A percentile compares a stretch with the other conserved stretches of the same genome.
Conservation (phyloP, 53 echinoderm and acorn worm species). For the Echinometra lucunter region DNA sequence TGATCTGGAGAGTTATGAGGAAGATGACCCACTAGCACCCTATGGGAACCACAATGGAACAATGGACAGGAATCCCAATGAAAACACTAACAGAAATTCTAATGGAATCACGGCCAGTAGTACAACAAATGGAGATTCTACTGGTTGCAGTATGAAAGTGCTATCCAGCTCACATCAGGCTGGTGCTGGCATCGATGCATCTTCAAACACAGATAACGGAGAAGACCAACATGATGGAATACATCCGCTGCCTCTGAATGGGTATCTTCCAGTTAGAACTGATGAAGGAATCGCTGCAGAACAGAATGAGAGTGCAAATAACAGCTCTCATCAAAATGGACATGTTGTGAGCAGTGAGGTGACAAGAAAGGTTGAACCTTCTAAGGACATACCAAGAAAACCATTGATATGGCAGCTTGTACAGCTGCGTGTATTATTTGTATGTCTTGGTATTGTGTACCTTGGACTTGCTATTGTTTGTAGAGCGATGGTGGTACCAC, state of each 20-base stretch:
- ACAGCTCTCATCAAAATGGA: neutral
- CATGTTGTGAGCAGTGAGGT: neutral
- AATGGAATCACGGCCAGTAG: neutral
- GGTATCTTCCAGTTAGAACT: slow-evolving; percentile 16
- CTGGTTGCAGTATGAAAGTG: neutral
- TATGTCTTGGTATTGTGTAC: slow-evolving; percentile 34
- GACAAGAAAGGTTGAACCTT: neutral
- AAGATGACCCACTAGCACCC: neutral
- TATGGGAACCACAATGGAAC: neutral
- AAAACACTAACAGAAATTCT: neutral
- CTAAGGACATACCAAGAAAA: slow-evolving; percentile 7
- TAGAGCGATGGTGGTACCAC: slow-evolving; percentile 2
- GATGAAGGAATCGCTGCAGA: neutral
- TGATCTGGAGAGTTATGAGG: neutral
- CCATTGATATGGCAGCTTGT: slow-evolving; percentile 29
- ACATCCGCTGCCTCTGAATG: neutral
- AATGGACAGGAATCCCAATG: too few relatives aligned
- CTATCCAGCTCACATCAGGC: neutral
- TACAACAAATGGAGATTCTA: neutral
- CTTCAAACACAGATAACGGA: slow-evolving; percentile 15
- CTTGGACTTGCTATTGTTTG: slow-evolving; percentile 33
- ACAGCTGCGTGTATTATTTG: neutral
- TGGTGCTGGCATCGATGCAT: neutral
- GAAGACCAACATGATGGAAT: slow-evolving; percentile 10
- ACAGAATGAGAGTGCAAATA: slow-evolving; percentile 12